Conservation (phyloP, 2,113 vertebrate species). For the Nycticebus coucang region DNA sequence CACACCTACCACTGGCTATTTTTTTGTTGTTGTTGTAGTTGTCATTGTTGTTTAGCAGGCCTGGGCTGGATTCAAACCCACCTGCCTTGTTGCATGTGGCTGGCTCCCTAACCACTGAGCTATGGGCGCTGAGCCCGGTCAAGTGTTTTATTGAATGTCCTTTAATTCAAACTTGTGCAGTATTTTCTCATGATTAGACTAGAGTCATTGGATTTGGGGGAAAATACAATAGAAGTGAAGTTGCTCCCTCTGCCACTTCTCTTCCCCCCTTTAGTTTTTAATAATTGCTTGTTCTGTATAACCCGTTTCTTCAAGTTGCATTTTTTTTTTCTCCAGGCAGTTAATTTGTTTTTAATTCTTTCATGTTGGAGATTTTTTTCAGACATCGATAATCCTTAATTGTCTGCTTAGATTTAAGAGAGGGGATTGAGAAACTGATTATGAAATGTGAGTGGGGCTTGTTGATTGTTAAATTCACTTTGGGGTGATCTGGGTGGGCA, state of each 20-base stretch:
- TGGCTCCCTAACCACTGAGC: too few species aligned
- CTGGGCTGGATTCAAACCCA: too few species aligned
- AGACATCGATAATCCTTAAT: constrained; percentile 2
- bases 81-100: too few species aligned
- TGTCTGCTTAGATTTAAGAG: constrained; percentile 26
- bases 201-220: background rate
- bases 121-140: background rate
- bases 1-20: too few species aligned
- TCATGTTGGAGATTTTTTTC: background rate
- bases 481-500: background rate
- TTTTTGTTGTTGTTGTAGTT: too few species aligned
- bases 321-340: background rate
- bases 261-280: background rate
- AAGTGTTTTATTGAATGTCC: background rate
- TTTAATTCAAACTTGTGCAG: background rate
- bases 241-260: background rate
- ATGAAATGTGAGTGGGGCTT: background rate
- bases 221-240: background rate
- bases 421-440: background rate
- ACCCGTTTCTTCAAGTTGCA: background rate
- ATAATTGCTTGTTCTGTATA: background rate
- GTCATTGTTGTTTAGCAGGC: too few species aligned
- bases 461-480: background rate
- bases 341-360: constrained; percentile 20
- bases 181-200: background rate